Percentiles rank a stretch among this genome's conserved stretches.
Evolutionary conservation across 2,888 invertebrate genomes (phyloP).

Genomic region (Tanypteryx hageni): DNA sequence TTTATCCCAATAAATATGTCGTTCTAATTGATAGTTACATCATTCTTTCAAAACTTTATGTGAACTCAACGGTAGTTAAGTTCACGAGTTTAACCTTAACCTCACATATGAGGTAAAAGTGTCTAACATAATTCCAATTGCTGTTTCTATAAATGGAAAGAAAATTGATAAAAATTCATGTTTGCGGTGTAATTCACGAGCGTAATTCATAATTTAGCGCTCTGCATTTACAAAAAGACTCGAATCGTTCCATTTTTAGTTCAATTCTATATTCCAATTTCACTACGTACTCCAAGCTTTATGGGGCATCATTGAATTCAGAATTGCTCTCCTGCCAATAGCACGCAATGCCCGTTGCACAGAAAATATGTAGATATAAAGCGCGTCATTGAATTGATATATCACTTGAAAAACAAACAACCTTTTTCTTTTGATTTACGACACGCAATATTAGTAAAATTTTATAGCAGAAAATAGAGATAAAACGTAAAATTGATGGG

Average conservation of each 20-base stretch:
- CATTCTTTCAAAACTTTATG: too few relatives aligned
- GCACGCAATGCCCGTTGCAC: not conserved
- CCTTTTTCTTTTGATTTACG: not conserved
- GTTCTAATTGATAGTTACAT: too few relatives aligned
- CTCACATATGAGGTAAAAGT: too few relatives aligned
- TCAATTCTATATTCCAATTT: not conserved
- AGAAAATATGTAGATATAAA: conserved; percentile 6
- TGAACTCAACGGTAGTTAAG: too few relatives aligned
- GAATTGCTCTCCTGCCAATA: conserved; percentile 8
- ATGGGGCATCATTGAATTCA: conserved; percentile 14
- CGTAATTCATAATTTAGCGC: too few relatives aligned
- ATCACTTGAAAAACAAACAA: not conserved
- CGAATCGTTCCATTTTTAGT: not conserved
- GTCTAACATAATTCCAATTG: too few relatives aligned
- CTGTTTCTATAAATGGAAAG: too few relatives aligned
- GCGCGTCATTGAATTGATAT: not conserved
- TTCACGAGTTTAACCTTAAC: too few relatives aligned
- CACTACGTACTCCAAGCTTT: not conserved
- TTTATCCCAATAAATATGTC: too few relatives aligned
- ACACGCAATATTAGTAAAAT: not conserved
- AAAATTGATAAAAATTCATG: too few relatives aligned
- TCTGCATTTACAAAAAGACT: not conserved
- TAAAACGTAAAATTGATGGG: not conserved
- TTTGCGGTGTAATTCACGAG: too few relatives aligned
- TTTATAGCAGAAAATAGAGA: not conserved